Base-by-base conservation (phyloP, 2,888 invertebrate species). In the Caenorhabditis angaria region DNA sequence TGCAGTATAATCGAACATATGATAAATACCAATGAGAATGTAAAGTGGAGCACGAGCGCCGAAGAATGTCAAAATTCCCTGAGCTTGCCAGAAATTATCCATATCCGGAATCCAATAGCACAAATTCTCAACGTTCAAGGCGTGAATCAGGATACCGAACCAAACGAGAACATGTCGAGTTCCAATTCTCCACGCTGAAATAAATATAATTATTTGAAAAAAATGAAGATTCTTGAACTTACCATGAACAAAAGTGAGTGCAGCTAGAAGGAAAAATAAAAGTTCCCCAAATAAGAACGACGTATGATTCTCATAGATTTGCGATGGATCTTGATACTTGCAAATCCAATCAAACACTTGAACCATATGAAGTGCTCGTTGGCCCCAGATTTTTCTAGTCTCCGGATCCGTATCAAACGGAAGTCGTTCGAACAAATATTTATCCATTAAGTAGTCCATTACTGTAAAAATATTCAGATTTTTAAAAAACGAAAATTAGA, bases 21-120 rank as follows among this genome's bases (percentile, higher is more conserved):
- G 90, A 82, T 91, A 93, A 29, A 93, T 82, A 57, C 87, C 85
- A 6, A 92, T 89, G 53, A 93, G 88, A 59, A 93, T 92, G 83
- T 93, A 92, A 0, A 93, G 87, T 0, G 93, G 93, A 61, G 93
- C 88, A 54, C 93, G 90, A 35, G 91, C 89, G 6, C 93, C 93
- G 24, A 93, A 88, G 68, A 93, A 90, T 75, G 93, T 92, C 28
- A 93, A 87, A 0, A 92, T 91, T 1, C 86, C 86, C 72, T 86
- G 68, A 0, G 93, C 92, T 86, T 93, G 93, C 93, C 93, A 94
- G 88, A 93, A 93, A 87, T 93, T 93, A 88, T 93, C 93, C 70
- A 92, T 92, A 72, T 93, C 92, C 0, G 93, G 92, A 24, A 92
- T 83, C 74, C 90, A 90, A 84, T 93, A 92, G 77, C 91, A 91